Percentiles rank a stretch among this genome's conserved stretches.
phyloP scores from a whole-genome alignment of 2,113 vertebrate species.

The Tichodroma muraria region DNA sequence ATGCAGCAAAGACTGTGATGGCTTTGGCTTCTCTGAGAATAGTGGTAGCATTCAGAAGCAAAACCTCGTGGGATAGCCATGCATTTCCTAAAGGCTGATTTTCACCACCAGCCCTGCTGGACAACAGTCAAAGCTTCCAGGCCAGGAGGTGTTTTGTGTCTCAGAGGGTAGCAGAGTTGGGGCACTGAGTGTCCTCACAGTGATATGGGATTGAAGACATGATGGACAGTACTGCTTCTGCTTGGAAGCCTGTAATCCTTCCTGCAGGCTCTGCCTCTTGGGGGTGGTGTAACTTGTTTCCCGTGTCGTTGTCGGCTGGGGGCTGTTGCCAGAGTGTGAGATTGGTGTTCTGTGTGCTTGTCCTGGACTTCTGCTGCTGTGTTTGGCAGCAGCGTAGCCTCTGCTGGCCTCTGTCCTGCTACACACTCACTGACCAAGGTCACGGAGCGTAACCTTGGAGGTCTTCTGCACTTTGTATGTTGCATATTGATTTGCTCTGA shows the following conservation, averaged over 20 bases:
- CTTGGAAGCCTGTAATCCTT: neutral
- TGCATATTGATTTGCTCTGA: neutral
- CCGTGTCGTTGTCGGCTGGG: accelerated
- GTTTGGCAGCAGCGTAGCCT: neutral
- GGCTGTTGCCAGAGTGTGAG: neutral
- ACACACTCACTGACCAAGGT: neutral
- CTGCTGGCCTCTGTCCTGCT: neutral
- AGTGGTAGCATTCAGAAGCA: neutral
- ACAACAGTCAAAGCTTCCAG: neutral
- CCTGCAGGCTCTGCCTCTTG: neutral
- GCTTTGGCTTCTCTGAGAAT: neutral
- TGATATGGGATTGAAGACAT: neutral
- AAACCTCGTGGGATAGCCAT: accelerated
- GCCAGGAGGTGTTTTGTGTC: neutral
- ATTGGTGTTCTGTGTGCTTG: neutral
- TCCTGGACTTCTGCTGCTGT: neutral
- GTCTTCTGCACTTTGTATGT: neutral
- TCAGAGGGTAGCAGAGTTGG: neutral
- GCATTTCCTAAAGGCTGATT: neutral
- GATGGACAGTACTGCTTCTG: neutral
- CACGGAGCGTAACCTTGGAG: neutral
- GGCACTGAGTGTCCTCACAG: neutral
- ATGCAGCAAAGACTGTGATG: neutral
- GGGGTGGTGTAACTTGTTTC: neutral
- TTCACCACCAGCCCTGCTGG: neutral